phyloP scores from a whole-genome alignment of 2,797 vertebrate species.

The Enteromius anoplus region DNA sequence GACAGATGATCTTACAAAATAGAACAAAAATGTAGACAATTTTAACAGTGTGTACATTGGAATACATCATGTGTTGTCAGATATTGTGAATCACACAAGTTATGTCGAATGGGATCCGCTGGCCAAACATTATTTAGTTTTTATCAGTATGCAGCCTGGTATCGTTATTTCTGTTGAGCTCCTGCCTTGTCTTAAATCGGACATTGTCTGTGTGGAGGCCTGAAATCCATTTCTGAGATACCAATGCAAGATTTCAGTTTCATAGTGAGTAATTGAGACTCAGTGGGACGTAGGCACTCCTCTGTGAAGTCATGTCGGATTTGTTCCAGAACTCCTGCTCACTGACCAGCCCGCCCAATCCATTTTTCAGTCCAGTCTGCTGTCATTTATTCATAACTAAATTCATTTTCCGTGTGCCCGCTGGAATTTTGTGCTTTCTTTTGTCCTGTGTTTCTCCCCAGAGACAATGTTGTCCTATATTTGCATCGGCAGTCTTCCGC shows the following conservation, averaged over 20 bases:
- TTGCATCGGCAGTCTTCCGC: conserved; percentile 61
- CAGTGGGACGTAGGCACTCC: conserved; percentile 55
- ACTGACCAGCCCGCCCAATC: conserved; percentile 57
- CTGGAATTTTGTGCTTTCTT: conserved; percentile 50
- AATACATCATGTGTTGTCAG: background rate
- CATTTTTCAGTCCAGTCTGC: conserved; percentile 60
- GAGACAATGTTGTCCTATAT: conserved; percentile 64
- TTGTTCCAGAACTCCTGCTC: conserved; percentile 52
- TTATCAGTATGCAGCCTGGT: background rate
- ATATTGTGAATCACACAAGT: background rate
- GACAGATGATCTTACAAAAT: background rate
- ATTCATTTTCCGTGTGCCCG: background rate
- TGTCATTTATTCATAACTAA: conserved; percentile 49
- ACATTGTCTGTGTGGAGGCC: conserved; percentile 13
- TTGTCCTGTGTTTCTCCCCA: conserved; percentile 65
- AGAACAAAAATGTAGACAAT: background rate
- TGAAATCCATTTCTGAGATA: conserved; percentile 45
- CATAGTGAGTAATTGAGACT: conserved; percentile 65
- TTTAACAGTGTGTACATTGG: background rate
- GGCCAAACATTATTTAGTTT: background rate
- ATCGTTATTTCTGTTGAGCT: background rate
- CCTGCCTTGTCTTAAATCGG: background rate
- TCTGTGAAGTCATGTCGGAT: conserved; percentile 26
- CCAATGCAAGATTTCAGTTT: conserved; percentile 52
- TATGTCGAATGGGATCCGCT: background rate